Evolutionary conservation across 2,113 vertebrate genomes (phyloP), one percentile per base, ranked within the genome.

Genomic region (Atractosteus spatula): DNA sequence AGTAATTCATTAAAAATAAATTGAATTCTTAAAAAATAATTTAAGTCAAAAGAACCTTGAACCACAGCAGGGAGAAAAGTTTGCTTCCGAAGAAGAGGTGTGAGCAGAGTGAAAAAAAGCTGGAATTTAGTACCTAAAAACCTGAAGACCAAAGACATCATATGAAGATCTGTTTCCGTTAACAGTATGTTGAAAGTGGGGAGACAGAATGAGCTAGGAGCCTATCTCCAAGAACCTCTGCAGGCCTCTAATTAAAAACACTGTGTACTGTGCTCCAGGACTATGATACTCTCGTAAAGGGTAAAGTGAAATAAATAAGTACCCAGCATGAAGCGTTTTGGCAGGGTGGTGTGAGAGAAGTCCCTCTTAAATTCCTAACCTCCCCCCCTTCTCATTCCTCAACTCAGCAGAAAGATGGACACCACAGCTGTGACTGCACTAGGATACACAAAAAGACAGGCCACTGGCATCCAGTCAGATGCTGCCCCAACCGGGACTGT

Each of bases 231-330:
- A 17, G 57, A n/a, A 41, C 41, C 17, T 3, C 65, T 41, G 44
- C 43, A 55, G 45, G 59, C 8, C 47, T 62, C 66, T 61, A 74
- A 74, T 74, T 88, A 87, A 88, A 85, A 83, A 69, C 77, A 73
- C 78, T 77, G 87, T 80, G 71, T 84, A 88, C 84, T 78, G 79
- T 80, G 77, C n/a, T 71, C 66, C 73, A 84, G 73, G 76, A 74
- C 78, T 65, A 63, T 68, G 72, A 8, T 8, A 57, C 42, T 81
- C 71, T 76, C 76, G 78, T 83, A 77, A 83, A 83, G 78, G 79
- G 74, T 11, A 66, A 63, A 67, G 47, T 11, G 44, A 11, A 47
- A 13, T 29, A 59, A 72, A 76, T 78, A 56, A 71, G 78, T 73
- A 75, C 41, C 54, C 14, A 8, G 12, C 14, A 16, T 13, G 55